phyloP scores from a whole-genome alignment of 1,140 invertebrate species.

The Zaprionus taronus region DNA sequence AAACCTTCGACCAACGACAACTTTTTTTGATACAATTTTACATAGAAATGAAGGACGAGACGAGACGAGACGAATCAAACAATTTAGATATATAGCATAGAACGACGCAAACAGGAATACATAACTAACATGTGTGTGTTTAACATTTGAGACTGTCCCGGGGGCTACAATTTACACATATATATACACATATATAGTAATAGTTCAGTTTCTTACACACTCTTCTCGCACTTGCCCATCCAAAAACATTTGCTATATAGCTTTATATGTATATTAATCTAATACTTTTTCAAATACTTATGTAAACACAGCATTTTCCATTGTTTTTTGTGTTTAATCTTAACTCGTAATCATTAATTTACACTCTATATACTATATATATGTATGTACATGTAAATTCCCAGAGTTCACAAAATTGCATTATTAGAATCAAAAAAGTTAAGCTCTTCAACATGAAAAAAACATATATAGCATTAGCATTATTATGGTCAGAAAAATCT shows the following conservation, averaged over 20 bases:
- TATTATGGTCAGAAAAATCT: conserved; percentile 44
- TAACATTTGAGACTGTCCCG: conserved; percentile 55
- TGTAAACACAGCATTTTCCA: conserved; percentile 1
- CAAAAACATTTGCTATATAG: conserved; percentile 72
- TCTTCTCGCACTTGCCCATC: neutral
- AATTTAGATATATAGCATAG: conserved; percentile 39
- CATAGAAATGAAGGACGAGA: conserved; percentile 36
- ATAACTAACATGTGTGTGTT: conserved; percentile 21
- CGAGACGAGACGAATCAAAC: conserved; percentile 36
- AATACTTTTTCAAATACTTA: conserved; percentile 42
- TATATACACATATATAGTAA: conserved; percentile 39
- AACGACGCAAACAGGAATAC: conserved; percentile 15
- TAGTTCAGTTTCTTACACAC: neutral
- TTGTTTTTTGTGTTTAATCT: conserved; percentile 3
- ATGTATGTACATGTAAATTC: conserved; percentile 32
- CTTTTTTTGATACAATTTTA: conserved; percentile 74
- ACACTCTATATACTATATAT: conserved; percentile 13
- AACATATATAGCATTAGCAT: conserved; percentile 38
- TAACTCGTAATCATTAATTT: conserved; percentile 5
- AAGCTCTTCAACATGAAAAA: neutral
- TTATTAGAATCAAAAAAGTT: conserved; percentile 19
- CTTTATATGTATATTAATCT: conserved; percentile 71
- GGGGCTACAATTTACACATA: conserved; percentile 41
- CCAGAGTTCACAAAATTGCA: conserved; percentile 17
- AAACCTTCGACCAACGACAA: conserved; percentile 61